Base-by-base conservation (phyloP, 2,888 invertebrate genomes). In the Andrena bicolor region DNA sequence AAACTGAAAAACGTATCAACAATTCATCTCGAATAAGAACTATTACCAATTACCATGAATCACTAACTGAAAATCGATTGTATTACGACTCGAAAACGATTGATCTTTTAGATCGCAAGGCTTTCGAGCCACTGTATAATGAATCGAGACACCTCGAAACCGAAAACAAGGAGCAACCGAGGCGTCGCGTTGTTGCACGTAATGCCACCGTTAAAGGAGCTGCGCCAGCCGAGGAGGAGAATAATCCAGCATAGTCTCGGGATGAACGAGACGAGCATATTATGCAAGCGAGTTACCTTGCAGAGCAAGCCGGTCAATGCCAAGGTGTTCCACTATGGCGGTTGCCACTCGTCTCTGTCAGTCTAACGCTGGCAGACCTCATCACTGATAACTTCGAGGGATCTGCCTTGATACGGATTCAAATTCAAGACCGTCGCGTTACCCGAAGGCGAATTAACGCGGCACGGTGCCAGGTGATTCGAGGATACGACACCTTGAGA, bases 301-400 rank as follows among this genome's bases (percentile, higher is more conserved):
- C 89, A 89, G 86, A 88, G 89, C 92, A 92, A 92, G 89, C 93
- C 93, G 93, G 93, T 93, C 93, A 93, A 93, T 93, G 93, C 92
- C 93, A 93, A 93, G 93, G 93, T 91, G 89, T 91, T 92, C 90
- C 87, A 85, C 87, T 85, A 73, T 76, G 73, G 58, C 76, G 80
- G 83, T 66, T 65, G 76, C 75, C 84, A 77, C 84, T 88, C 88
- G 78, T 83, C 89, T 82, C 81, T 77, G 79, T 74, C 70, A 49
- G 72, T 53, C 48, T 26, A 26, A 71, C 75, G 73, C 69, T 63
- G 61, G 56, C 16, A 41, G 30, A 66, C 30, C 83, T 76, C 81
- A 82, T 76, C 85, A 58, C 49, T 20, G 68, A 83, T 83, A 76
- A 68, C 49, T 65, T 72, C 66, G 51, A 65, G 23, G 66, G 58